These are phyloP conservation scores for Tupaia chinensis DNA, from an alignment of 2,113 vertebrate species.

Conservation along the genomic window DNA sequence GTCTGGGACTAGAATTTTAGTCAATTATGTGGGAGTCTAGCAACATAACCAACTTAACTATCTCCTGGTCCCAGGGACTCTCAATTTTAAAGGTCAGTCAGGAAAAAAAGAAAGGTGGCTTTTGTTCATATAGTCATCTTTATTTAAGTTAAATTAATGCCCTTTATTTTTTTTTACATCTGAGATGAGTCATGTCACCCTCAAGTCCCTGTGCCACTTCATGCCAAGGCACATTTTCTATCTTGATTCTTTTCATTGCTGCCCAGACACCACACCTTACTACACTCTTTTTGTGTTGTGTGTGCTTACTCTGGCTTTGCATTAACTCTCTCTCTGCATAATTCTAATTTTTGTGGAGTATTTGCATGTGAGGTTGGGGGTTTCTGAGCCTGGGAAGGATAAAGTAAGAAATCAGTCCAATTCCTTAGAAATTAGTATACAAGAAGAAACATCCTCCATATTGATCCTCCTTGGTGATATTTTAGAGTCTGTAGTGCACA, in stretches of 20 bases:
- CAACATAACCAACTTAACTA: no score
- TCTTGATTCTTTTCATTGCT: constrained; percentile 1
- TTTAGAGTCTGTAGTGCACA: not conserved
- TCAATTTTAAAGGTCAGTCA: not conserved
- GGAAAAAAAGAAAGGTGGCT: not conserved
- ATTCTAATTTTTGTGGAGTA: not conserved
- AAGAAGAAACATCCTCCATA: not conserved
- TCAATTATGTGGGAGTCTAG: no score
- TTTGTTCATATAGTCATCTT: constrained; percentile 1
- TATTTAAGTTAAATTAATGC: constrained; percentile 63
- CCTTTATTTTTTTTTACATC: not conserved
- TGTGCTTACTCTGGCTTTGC: not conserved
- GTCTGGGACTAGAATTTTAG: no score
- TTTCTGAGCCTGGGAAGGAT: not conserved
- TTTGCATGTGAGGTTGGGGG: not conserved
- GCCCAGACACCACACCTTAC: not conserved
- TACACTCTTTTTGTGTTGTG: not conserved
- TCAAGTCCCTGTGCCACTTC: not conserved
- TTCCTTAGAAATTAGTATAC: not conserved
- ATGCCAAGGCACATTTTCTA: not conserved
- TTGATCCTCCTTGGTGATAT: not conserved
- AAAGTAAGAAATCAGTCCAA: not conserved
- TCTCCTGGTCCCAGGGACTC: no score
- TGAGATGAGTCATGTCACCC: constrained; percentile 42
- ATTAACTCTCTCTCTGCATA: not conserved